These are phyloP conservation scores for Suncus etruscus DNA, from an alignment of 2,113 vertebrate species.

Conservation along the genomic window DNA sequence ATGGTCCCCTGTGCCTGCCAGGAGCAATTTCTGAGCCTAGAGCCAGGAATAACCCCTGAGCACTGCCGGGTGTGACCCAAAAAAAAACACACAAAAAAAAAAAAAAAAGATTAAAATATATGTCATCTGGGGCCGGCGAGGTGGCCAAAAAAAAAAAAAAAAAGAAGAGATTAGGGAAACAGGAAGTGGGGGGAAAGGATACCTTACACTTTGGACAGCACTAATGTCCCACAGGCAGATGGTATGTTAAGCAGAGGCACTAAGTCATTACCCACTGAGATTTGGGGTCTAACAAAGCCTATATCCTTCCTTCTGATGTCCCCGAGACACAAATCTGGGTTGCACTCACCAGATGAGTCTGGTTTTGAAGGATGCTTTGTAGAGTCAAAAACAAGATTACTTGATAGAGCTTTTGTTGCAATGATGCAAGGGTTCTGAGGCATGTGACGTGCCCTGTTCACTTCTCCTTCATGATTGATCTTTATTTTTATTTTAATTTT, in stretches of 20 bases:
- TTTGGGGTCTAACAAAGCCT: constrained; percentile 99
- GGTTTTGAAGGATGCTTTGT: constrained; percentile 88
- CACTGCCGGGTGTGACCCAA: too few species aligned
- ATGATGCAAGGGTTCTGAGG: constrained; percentile 99
- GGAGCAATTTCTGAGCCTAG: too few species aligned
- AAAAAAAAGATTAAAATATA: too few species aligned
- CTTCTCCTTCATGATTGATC: constrained; percentile 99
- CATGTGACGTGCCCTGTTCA: constrained; percentile 98
- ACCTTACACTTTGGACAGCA: constrained; percentile 91
- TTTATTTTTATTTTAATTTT: constrained; percentile 99
- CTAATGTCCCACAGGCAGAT: constrained; percentile 99
- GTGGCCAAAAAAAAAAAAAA: too few species aligned
- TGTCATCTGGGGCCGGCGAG: too few species aligned
- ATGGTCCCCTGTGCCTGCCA: too few species aligned
- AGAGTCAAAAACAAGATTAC: constrained; percentile 98
- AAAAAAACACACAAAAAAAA: too few species aligned
- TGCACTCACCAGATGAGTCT: constrained; percentile 96
- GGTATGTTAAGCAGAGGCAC: constrained; percentile 98
- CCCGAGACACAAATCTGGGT: constrained; percentile 96
- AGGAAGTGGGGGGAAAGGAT: too few species aligned
- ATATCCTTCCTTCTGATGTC: constrained; percentile 98
- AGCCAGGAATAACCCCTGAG: too few species aligned
- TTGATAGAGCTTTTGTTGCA: constrained; percentile 98
- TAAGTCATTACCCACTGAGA: constrained; percentile 96
- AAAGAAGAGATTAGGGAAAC: too few species aligned